Conservation (phyloP, 2,113 vertebrate species). For the Malurus cyaneus region DNA sequence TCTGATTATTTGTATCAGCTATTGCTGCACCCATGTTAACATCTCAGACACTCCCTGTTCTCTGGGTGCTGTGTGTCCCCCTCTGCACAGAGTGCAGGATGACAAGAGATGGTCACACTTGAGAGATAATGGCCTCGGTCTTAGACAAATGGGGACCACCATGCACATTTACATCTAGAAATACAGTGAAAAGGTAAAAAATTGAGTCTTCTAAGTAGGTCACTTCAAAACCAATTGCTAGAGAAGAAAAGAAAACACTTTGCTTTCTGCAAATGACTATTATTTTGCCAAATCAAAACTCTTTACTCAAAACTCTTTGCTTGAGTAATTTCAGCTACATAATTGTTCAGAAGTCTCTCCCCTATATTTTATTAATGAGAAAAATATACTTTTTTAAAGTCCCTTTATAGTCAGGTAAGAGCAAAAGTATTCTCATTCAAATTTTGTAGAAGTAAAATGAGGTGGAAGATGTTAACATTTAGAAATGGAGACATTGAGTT, state of each 20-base stretch:
- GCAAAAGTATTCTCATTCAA: neutral
- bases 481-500: neutral
- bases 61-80: fast-evolving
- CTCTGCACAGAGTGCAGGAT: neutral
- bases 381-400: neutral
- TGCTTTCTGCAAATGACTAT: neutral
- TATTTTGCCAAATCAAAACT: neutral
- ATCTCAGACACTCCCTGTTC: neutral
- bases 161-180: neutral
- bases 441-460: neutral
- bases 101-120: neutral
- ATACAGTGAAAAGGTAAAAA: neutral
- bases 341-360: neutral
- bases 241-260: neutral
- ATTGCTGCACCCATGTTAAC: neutral
- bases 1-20: neutral
- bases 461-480: neutral
- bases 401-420: neutral
- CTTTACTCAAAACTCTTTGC: neutral
- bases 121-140: neutral
- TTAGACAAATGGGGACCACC: neutral
- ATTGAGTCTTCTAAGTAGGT: neutral
- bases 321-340: neutral
- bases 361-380: neutral
- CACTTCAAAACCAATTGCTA: neutral